Conservation (phyloP, 2,888 invertebrate species). For the Acronicta leporina region DNA sequence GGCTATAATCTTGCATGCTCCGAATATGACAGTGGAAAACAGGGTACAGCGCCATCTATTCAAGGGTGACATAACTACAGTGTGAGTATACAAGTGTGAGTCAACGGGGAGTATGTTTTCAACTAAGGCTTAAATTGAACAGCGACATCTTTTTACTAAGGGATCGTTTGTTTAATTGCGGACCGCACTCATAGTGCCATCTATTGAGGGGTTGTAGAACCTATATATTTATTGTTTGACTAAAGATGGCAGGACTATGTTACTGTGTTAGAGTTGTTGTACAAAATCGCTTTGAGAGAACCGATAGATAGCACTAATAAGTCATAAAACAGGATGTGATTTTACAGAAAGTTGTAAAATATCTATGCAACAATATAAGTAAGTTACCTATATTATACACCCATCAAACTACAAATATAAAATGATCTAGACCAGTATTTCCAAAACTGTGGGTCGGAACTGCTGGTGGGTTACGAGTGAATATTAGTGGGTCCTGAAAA, state of each 20-base stretch:
- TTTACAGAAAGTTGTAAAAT: no score
- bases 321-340: no score
- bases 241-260: slow-evolving; percentile 16
- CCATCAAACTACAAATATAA: no score
- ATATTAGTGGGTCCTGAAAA: no score
- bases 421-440: no score
- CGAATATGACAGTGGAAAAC: neutral
- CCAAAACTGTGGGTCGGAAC: no score
- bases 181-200: slow-evolving; percentile 22
- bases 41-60: slow-evolving; percentile 47
- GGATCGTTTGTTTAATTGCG: neutral
- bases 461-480: no score
- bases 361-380: no score
- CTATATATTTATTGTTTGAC: neutral
- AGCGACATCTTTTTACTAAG: slow-evolving; percentile 11
- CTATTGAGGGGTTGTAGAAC: slow-evolving; percentile 40
- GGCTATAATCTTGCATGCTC: no score
- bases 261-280: no score
- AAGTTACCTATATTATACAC: no score
- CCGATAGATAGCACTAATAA: slow-evolving; percentile 17
- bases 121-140: neutral
- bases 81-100: neutral
- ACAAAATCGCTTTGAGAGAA: neutral
- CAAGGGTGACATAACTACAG: slow-evolving; percentile 9
- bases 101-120: neutral